A percentile compares a stretch with the other conserved stretches of the same genome.
Evolutionary conservation across 23 tunicate genomes (phyloP).

Genomic region (Oikopleura dioica): DNA sequence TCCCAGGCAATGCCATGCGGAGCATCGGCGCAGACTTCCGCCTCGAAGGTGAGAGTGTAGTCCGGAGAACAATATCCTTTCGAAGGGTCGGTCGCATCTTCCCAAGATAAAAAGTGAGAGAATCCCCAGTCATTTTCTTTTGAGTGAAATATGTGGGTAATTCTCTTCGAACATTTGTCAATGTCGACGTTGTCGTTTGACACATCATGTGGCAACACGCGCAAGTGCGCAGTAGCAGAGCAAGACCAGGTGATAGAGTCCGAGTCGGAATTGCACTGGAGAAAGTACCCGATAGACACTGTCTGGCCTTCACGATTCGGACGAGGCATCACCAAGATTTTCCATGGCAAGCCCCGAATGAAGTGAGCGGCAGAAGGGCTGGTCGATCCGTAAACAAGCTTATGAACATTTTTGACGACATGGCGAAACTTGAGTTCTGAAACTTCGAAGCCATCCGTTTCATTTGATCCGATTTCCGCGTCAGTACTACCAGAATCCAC

Average conservation of each 20-base stretch:
- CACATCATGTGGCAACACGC: slow-evolving; percentile 61
- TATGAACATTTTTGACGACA: neutral
- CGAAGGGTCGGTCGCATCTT: slow-evolving; percentile 42
- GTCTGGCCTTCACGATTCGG: slow-evolving; percentile 26
- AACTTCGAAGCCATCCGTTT: neutral
- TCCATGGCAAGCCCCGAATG: slow-evolving; percentile 76
- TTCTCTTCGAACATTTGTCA: too few species aligned
- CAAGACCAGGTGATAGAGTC: slow-evolving; percentile 83
- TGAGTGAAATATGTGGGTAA: slow-evolving; percentile 65
- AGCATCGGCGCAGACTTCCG: slow-evolving; percentile 87
- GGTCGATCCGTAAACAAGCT: neutral
- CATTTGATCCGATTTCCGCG: too few species aligned
- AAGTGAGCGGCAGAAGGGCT: too few species aligned
- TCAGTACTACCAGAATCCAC: too few species aligned
- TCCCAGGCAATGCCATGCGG: slow-evolving; percentile 96
- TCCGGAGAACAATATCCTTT: slow-evolving; percentile 70
- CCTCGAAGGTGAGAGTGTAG: slow-evolving; percentile 70
- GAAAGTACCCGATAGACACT: slow-evolving; percentile 64
- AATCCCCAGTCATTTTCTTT: slow-evolving; percentile 98
- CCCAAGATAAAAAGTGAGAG: slow-evolving; percentile 51
- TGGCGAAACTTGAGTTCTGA: neutral
- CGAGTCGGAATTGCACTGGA: slow-evolving; percentile 82
- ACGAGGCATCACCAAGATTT: slow-evolving; percentile 72
- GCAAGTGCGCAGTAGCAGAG: slow-evolving; percentile 70
- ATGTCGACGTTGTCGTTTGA: slow-evolving; percentile 35